Evolutionary conservation across 2,888 invertebrate genomes (phyloP), one percentile per base, ranked within the genome.

Genomic region (Hirtodrosophila histrioides): DNA sequence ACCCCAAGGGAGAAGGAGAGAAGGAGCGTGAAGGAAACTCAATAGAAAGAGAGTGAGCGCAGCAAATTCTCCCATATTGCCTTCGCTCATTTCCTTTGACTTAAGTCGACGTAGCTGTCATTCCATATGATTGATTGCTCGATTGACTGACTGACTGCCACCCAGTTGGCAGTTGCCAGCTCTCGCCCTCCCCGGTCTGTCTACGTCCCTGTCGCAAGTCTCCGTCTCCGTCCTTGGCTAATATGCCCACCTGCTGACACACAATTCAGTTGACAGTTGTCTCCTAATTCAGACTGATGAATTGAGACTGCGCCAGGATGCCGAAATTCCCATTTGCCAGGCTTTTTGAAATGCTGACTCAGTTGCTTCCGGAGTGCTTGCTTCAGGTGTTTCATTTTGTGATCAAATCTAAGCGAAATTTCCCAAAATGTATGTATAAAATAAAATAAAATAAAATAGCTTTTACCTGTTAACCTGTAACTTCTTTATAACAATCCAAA

Each of bases 21-120:
- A 10, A 17, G 23, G 12, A 24, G 31, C 10, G 27, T 1, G 1
- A 24, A 6, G 27, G 1, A 3, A 24, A 6, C 17, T 4, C 3
- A 7, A 3, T 17, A 10, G 23, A 9, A 3, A 2, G n/a, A n/a
- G 7, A 8, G 43, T 23, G 35, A 48, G 10, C 6, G 31, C 31
- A 0, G 27, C 0, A 27, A 24, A 17, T 11, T 27, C 23, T 11
- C 39, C 39, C 33, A 27, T 55, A 44, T 56, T 51, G 50, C 39
- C 36, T 41, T 48, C 44, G 62, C 53, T 67, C 53, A 70, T 64
- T 82, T 71, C 50, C 64, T 78, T 73, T 85, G 62, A 78, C 86
- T 86, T 78, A 70, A 87, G 86, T 69, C 80, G 73, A 72, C 78
- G 75, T 76, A 45, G 64, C 88, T 83, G 83, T 83, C 83, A 82